Conservation (phyloP, 35 echinoderm and acorn worm genomes). For the Amphiura filiformis region DNA sequence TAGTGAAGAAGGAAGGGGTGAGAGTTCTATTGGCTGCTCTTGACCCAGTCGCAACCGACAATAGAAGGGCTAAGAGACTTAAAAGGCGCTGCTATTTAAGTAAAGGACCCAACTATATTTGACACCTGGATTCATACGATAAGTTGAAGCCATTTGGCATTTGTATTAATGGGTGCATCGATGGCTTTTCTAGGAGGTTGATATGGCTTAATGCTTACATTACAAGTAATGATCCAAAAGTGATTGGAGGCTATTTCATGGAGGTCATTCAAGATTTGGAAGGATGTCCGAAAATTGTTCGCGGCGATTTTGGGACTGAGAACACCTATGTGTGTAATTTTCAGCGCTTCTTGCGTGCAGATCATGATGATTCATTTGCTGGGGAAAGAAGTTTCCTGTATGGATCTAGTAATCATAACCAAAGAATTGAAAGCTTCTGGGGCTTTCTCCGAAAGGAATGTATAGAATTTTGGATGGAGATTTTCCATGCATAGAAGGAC, state of each 20-base stretch:
- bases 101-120: conserved; percentile 19
- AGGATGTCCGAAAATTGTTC: conserved; percentile 33
- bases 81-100: background rate
- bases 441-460: conserved; percentile 59
- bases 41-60: background rate
- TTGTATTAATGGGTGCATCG: conserved; percentile 45
- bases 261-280: background rate
- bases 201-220: conserved; percentile 52
- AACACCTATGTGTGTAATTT: conserved; percentile 23
- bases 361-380: conserved; percentile 39
- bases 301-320: conserved; percentile 49
- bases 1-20: background rate
- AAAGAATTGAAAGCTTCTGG: conserved; percentile 70
- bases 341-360: conserved; percentile 12
- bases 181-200: conserved; percentile 45
- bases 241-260: conserved; percentile 51
- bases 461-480: conserved; percentile 63
- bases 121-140: conserved; percentile 17
- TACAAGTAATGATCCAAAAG: conserved; percentile 48
- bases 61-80: background rate
- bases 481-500: conserved; percentile 57
- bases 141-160: conserved; percentile 38
- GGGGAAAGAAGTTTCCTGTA: conserved; percentile 50
- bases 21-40: background rate
- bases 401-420: conserved; percentile 40